Conservation (phyloP, 2,888 invertebrate genomes). For the Corythucha ciliata region DNA sequence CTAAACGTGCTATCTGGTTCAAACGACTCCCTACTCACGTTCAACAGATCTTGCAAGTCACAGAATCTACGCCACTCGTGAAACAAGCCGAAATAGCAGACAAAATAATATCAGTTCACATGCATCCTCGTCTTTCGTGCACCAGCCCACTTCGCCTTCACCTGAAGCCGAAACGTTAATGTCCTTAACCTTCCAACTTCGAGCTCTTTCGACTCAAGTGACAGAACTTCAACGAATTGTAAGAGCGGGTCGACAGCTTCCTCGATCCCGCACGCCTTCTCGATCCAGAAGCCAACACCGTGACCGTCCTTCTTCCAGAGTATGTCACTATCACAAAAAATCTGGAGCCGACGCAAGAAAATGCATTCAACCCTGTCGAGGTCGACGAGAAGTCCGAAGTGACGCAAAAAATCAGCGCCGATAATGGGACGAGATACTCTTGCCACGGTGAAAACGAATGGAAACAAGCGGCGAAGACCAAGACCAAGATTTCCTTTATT, state of each 20-base stretch:
- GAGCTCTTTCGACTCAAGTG: background rate
- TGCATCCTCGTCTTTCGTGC: too few relatives aligned
- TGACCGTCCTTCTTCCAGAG: background rate
- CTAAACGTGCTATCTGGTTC: constrained; percentile 2
- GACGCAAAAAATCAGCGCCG: too few relatives aligned
- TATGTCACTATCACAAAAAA: constrained; percentile 3
- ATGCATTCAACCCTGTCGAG: background rate
- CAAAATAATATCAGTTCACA: constrained; percentile 7
- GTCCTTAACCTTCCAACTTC: background rate
- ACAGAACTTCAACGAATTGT: background rate
- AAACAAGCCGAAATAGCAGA: constrained; percentile 12
- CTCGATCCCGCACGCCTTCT: background rate
- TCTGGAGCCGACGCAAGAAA: constrained; percentile 2
- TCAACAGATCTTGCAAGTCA: constrained; percentile 4
- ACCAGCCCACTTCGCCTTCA: background rate
- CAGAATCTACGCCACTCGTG: background rate
- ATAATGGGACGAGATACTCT: too few relatives aligned
- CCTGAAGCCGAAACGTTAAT: background rate
- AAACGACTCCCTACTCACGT: background rate
- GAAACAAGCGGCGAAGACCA: too few relatives aligned
- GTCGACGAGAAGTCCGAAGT: background rate
- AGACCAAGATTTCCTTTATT: too few relatives aligned
- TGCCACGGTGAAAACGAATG: too few relatives aligned
- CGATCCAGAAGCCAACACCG: background rate
- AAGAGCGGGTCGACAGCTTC: too few relatives aligned